Evolutionary conservation across 2,888 invertebrate genomes (phyloP).

Genomic region (Lepidochrysops patricia): DNA sequence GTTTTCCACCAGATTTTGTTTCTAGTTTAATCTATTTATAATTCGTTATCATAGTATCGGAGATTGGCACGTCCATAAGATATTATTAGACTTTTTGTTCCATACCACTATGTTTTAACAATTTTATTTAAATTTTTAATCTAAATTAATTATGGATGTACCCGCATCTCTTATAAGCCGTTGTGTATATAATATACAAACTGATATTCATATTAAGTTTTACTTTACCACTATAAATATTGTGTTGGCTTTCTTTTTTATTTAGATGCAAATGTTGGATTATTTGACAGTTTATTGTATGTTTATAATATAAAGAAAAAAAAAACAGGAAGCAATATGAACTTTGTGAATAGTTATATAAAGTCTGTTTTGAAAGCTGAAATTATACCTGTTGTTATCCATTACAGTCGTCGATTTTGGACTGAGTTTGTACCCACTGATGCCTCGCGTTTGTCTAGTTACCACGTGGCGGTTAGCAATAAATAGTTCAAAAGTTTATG

Average conservation of each 20-base stretch:
- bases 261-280: conserved; percentile 13
- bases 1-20: conserved; percentile 39
- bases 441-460: neutral
- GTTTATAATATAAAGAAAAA: conserved; percentile 9
- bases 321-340: conserved; percentile 13
- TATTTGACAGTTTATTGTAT: conserved; percentile 16
- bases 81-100: neutral
- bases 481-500: conserved; percentile 1
- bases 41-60: conserved; percentile 1
- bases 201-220: conserved; percentile 15
- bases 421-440: neutral
- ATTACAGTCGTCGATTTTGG: neutral
- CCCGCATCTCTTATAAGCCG: conserved; percentile 3
- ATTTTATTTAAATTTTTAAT: neutral
- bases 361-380: conserved; percentile 8
- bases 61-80: neutral
- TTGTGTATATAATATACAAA: conserved; percentile 13
- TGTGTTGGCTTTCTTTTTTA: conserved; percentile 10
- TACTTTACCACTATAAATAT: conserved; percentile 12
- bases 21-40: conserved; percentile 17
- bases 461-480: neutral
- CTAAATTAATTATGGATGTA: conserved; percentile 1
- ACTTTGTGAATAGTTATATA: conserved; percentile 8
- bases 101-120: neutral
- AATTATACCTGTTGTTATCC: conserved; percentile 1